Evolutionary conservation across 2,113 vertebrate genomes (phyloP), one percentile per base, ranked within the genome.

Genomic region (Myiozetetes cayanensis): DNA sequence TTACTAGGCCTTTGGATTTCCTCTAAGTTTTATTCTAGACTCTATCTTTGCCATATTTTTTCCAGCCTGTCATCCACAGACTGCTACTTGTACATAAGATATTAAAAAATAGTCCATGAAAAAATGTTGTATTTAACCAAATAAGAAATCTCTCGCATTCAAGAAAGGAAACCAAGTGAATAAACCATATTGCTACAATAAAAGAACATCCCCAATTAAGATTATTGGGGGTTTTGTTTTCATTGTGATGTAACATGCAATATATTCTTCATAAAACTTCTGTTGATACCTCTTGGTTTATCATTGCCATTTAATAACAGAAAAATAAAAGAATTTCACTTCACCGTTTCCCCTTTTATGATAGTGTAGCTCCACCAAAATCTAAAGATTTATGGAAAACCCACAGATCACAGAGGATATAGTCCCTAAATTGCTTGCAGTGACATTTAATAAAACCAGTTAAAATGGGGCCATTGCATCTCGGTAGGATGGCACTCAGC

Each of bases 251-350:
- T 24, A 85, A 31, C 18, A 18, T 28, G 25, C 9, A 82, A 25
- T 55, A 30, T 3, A 9, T n/a, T 65, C 75, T 88, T 67, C 21
- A 21, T 35, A 52, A 85, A 72, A 79, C 7, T 72, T 55, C 6
- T 14, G 2, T 8, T 82, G 15, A 59, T 2, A 8, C 5, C 14
- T 72, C 9, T 59, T 50, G 9, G 6, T 55, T 47, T 67, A 23
- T 30, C 4, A 3, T 8, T 20, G 21, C 4, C 0, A 4, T 55
- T 43, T 49, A 71, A 13, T 15, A 49, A 75, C 3, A 21, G 5
- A 8, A 4, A 3, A 6, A n/a, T 33, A 21, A 77, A 49, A 10
- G 8, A 5, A 17, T 52, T 85, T 74, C n/a, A 2, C 4, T 71
- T 74, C 35, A 47, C 3, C 0, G 6, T 66, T 89, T 74, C n/a